phyloP scores from a whole-genome alignment of 2,113 vertebrate species.

The Limnothrissa miodon region DNA sequence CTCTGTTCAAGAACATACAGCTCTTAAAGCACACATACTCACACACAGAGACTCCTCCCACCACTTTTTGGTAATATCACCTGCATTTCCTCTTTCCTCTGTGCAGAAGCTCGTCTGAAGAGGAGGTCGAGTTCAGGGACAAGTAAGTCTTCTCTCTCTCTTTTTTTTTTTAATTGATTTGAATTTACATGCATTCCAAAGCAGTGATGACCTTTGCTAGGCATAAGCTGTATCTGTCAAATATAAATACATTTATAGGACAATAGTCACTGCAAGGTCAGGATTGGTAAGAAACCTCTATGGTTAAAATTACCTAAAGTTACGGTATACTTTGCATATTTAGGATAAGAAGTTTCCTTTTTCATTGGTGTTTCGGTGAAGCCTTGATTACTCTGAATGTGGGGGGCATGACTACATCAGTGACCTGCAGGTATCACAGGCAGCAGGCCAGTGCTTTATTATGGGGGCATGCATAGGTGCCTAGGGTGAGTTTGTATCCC shows the following conservation, averaged over 20 bases:
- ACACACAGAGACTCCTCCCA: constrained; percentile 26
- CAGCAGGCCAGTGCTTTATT: too few relatives aligned
- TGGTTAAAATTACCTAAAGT: neutral
- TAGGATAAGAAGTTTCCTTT: neutral
- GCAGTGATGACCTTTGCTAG: neutral
- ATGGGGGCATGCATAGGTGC: too few relatives aligned
- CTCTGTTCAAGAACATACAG: neutral
- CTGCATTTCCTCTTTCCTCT: constrained; percentile 42
- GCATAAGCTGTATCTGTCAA: neutral
- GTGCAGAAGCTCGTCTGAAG: constrained; percentile 68
- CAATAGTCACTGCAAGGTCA: neutral
- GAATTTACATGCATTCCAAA: neutral
- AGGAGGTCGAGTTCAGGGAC: constrained; percentile 62
- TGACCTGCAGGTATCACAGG: too few relatives aligned
- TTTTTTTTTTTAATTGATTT: neutral
- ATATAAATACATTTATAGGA: neutral
- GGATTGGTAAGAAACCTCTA: neutral
- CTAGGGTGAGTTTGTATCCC: too few relatives aligned
- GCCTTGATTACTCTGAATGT: too few relatives aligned
- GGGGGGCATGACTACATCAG: too few relatives aligned
- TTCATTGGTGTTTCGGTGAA: neutral
- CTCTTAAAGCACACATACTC: neutral
- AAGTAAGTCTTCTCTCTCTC: constrained; percentile 56
- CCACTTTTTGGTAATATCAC: constrained; percentile 36
- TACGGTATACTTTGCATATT: neutral